A percentile compares a stretch with the other conserved stretches of the same genome.
Conservation (phyloP, 2,113 vertebrate species). For the Gnathonemus echidnorhynchus region DNA sequence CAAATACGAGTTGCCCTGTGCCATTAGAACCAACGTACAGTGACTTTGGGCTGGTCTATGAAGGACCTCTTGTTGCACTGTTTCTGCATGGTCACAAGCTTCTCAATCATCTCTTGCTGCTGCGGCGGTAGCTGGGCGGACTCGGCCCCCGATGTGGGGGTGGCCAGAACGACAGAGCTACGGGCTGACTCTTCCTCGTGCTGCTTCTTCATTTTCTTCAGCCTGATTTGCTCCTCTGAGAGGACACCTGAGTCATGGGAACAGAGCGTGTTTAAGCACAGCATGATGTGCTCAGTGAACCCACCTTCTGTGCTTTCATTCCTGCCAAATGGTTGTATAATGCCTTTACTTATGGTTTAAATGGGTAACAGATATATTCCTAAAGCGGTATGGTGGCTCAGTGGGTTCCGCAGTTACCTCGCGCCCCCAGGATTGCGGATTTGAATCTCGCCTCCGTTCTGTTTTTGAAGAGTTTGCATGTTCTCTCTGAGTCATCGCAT, state of each 20-base stretch:
- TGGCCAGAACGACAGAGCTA: constrained; percentile 55
- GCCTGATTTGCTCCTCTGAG: constrained; percentile 89
- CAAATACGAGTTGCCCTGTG: no score
- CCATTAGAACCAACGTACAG: constrained; percentile 57
- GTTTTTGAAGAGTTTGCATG: background rate
- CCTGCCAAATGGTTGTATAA: background rate
- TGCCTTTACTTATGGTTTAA: background rate
- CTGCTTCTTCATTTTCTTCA: constrained; percentile 89
- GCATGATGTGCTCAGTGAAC: background rate
- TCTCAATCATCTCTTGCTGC: constrained; percentile 91
- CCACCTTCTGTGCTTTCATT: background rate
- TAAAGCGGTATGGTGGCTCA: background rate
- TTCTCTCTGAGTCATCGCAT: background rate
- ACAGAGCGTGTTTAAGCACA: background rate
- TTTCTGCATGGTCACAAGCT: constrained; percentile 88
- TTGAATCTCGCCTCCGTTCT: background rate
- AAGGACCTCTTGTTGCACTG: constrained; percentile 94
- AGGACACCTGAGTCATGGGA: constrained; percentile 69
- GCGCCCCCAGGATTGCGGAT: background rate
- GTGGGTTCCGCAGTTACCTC: background rate
- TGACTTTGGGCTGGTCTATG: constrained; percentile 84
- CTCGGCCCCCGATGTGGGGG: constrained; percentile 43
- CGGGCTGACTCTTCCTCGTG: constrained; percentile 79
- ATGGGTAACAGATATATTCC: background rate
- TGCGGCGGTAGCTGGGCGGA: constrained; percentile 69